Evolutionary conservation across 2,888 invertebrate species (phyloP).

Genomic region (Alentia gelatinosa): DNA sequence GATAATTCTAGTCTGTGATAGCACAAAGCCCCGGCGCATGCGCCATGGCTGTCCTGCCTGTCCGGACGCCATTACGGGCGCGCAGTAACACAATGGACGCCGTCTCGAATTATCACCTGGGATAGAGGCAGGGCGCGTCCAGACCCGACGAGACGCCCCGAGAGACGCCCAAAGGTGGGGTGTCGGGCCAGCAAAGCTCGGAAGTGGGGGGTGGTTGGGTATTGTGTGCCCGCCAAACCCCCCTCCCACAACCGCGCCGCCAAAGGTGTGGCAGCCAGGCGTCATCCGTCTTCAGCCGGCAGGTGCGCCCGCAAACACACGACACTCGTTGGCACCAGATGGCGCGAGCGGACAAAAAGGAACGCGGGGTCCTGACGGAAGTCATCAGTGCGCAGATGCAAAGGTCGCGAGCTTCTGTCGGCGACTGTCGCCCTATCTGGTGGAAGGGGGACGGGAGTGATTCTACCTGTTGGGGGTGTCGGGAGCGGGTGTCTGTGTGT

Average conservation of each 20-base stretch:
- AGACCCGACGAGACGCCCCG: no score
- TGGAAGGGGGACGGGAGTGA: neutral
- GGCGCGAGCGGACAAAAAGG: neutral
- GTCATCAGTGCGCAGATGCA: neutral
- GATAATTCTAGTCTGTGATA: neutral
- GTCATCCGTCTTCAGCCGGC: neutral
- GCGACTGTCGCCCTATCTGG: neutral
- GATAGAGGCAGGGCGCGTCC: neutral
- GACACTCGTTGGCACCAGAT: neutral
- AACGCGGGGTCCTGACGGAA: neutral
- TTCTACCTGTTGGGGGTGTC: no score
- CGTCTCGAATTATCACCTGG: neutral
- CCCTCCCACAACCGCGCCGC: no score
- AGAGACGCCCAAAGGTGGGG: no score
- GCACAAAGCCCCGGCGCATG: neutral
- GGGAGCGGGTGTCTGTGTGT: no score
- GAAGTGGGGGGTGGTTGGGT: neutral
- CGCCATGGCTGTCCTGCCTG: neutral
- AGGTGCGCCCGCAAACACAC: slow-evolving; percentile 23
- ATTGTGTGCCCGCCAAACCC: no score
- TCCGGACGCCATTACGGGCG: neutral
- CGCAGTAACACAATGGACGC: neutral
- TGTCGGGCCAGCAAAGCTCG: neutral
- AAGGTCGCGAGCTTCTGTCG: neutral
- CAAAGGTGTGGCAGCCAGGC: neutral